These are phyloP conservation scores for Callipepla squamata DNA, from an alignment of 2,113 vertebrate genomes.

Conservation along the genomic window DNA sequence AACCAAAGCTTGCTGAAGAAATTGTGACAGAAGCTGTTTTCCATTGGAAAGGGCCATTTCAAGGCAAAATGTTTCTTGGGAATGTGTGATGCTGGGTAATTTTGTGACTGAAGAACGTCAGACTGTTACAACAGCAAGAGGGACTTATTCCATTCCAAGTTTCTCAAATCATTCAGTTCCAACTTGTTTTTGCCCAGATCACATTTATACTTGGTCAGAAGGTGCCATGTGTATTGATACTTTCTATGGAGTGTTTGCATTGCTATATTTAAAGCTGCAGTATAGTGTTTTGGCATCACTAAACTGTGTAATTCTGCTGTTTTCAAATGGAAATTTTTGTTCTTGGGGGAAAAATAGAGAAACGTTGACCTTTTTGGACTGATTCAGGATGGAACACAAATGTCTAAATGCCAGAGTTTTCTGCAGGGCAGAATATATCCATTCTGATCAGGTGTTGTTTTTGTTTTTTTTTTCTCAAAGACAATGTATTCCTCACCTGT, in stretches of 20 bases:
- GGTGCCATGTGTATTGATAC: neutral
- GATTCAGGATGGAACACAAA: neutral
- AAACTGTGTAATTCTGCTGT: neutral
- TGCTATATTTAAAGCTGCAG: neutral
- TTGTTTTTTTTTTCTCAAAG: neutral
- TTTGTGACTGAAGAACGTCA: slow-evolving; percentile 13
- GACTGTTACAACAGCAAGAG: slow-evolving; percentile 21
- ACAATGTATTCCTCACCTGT: neutral
- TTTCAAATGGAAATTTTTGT: neutral
- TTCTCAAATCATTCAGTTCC: neutral
- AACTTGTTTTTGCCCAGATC: slow-evolving; percentile 3
- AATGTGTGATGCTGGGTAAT: neutral
- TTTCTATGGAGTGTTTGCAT: neutral
- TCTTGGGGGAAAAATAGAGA: neutral
- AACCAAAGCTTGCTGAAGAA: neutral
- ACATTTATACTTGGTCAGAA: neutral
- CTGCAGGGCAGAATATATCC: neutral
- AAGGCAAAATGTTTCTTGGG: slow-evolving; percentile 37
- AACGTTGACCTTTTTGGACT: neutral
- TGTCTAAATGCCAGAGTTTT: neutral
- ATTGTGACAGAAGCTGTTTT: slow-evolving; percentile 40
- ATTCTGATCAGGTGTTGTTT: neutral
- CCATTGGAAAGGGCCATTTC: slow-evolving; percentile 10
- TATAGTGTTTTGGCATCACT: neutral
- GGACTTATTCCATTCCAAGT: neutral